Conservation (phyloP, 2,113 vertebrate genomes). For the Lathamus discolor region DNA sequence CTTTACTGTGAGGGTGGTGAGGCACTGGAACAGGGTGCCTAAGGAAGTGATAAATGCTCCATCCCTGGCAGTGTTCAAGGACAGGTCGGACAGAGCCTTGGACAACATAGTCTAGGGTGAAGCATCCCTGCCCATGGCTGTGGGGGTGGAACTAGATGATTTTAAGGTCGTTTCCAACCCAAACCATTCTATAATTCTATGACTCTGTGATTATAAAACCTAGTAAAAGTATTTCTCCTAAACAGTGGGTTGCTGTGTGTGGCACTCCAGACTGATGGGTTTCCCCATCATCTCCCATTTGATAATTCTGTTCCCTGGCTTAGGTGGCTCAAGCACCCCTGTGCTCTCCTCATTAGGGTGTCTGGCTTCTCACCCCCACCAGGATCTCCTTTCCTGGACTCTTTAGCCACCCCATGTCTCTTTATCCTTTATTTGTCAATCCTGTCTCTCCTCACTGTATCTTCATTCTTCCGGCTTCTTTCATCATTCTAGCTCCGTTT, state of each 20-base stretch:
- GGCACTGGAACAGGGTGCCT: not conserved
- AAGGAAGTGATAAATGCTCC: not conserved
- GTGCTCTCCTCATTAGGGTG: not conserved
- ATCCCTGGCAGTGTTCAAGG: not conserved
- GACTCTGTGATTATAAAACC: not conserved
- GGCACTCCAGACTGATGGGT: not conserved
- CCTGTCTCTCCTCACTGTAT: not conserved
- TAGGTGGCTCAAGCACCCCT: not conserved
- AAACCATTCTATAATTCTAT: not conserved
- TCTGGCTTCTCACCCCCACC: not conserved
- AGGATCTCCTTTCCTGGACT: not conserved
- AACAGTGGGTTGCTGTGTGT: accelerated
- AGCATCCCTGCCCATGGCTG: not conserved
- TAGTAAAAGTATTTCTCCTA: not conserved
- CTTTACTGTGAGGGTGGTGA: not conserved
- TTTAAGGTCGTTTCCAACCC: not conserved
- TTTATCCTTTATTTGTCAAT: not conserved
- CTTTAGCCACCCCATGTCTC: not conserved
- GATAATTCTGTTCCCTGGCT: not conserved
- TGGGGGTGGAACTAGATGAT: not conserved
- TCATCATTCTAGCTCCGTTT: not conserved
- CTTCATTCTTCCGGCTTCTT: not conserved
- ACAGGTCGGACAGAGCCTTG: not conserved
- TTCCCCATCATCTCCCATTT: not conserved
- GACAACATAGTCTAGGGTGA: not conserved